A percentile compares a stretch with the other conserved stretches of the same genome.
Conservation (phyloP, 2,113 vertebrate species). For the Indicator maculatus region DNA sequence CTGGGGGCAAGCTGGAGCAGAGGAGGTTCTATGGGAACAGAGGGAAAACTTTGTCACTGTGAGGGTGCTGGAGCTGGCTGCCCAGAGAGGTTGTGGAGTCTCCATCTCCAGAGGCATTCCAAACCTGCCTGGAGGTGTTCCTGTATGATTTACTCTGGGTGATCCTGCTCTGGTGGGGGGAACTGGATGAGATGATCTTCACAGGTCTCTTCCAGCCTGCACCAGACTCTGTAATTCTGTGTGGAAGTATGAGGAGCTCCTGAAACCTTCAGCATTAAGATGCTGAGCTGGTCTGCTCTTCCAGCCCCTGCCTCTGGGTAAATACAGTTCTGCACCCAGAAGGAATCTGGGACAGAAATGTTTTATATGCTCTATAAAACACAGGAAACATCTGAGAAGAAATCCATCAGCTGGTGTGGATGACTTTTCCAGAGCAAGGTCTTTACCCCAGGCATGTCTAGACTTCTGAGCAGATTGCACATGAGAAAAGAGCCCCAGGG, state of each 20-base stretch:
- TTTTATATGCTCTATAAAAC: rapidly evolving
- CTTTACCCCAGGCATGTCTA: background rate
- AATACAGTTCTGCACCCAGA: background rate
- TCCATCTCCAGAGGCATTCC: no score
- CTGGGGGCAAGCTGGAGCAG: no score
- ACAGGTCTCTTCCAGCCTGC: no score
- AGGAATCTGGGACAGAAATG: background rate
- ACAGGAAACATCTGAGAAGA: background rate
- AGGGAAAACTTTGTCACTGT: no score
- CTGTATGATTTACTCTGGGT: no score
- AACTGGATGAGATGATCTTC: no score
- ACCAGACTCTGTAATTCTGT: no score
- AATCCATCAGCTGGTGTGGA: rapidly evolving
- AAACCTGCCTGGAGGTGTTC: no score
- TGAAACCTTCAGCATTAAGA: rapidly evolving
- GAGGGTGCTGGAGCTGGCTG: no score
- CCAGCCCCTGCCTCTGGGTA: rapidly evolving
- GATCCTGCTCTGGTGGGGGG: no score
- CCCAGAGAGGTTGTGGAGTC: no score
- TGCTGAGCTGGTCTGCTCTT: background rate
- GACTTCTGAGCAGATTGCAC: background rate
- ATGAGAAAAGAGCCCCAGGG: background rate
- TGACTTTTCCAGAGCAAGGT: background rate
- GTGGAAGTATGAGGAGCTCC: background rate
- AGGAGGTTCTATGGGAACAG: no score